Base-by-base conservation (phyloP, 2,888 invertebrate genomes). In the Cremastobaeus sp. region DNA sequence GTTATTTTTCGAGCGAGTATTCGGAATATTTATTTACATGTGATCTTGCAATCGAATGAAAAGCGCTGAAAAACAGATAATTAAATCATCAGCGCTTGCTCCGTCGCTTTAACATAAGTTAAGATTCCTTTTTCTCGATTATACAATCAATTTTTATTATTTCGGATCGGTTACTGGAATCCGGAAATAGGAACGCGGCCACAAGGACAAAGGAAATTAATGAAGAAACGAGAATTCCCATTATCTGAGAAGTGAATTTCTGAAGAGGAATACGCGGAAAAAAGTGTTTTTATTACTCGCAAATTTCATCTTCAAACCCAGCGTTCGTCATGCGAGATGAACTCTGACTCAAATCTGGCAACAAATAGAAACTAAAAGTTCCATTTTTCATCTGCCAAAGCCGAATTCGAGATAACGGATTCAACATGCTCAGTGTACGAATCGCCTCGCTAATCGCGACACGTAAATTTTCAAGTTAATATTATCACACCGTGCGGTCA, bases 91-190 rank as follows among this genome's bases (percentile, higher is more conserved):
- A 25, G 8, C 25, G 8, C 8, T 25, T 45, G 28, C 30, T 1
- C 14, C 25, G 12, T 6, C 17, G 14, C n/a, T n/a, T 17, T 15
- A 21, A 32, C 14, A 15, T 12, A 45, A 50, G 43, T 50, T 52
- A 41, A 41, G 21, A 41, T 54, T 45, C 35, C 18, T 45, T 52
- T 52, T 64, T 35, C 52, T 47, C 35, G n/a, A 65, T 65, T 65
- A 54, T 25, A 20, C 39, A 55, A 66, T 55, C 65, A 66, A 66
- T 45, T 66, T 55, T 54, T 55, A 66, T 66, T 55, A 66, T 66
- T 47, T 55, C 12, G 41, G 48, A 55, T 66, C 65, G 6, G 37
- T 55, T 39, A 47, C 47, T 65, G 55, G 65, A 65, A 65, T 65
- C 65, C 65, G 55, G 65, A 55, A 65, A 65, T 55, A 32, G 32